Percentiles rank a stretch among this genome's conserved stretches.
Conservation (phyloP, 2,797 vertebrate genomes). For the Parotocinclus haroldoi region DNA sequence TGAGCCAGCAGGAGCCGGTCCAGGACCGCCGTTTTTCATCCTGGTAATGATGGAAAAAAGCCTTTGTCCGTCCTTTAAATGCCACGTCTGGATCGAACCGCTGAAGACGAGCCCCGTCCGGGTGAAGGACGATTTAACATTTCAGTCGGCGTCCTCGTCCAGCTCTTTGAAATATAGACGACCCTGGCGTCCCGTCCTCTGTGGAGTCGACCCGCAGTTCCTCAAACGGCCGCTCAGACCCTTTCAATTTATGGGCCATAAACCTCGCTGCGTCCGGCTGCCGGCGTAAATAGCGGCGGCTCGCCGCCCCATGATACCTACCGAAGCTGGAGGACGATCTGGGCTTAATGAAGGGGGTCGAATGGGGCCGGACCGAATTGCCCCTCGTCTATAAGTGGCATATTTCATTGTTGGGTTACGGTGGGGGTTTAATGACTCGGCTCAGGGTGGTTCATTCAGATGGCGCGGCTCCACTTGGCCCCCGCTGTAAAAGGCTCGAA, state of each 20-base stretch:
- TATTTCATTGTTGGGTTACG: slow-evolving; percentile 58
- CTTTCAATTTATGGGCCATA: slow-evolving; percentile 31
- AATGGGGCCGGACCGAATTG: slow-evolving; percentile 41
- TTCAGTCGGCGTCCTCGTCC: slow-evolving; percentile 7
- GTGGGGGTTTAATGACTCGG: slow-evolving; percentile 66
- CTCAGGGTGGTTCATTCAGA: slow-evolving; percentile 58
- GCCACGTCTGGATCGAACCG: slow-evolving; percentile 10
- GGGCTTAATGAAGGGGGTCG: slow-evolving; percentile 15
- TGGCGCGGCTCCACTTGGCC: slow-evolving; percentile 64
- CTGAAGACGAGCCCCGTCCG: slow-evolving; percentile 8
- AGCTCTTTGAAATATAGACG: slow-evolving; percentile 12
- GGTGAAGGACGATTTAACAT: slow-evolving; percentile 11
- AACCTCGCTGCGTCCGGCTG: slow-evolving; percentile 34
- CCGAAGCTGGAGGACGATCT: background rate
- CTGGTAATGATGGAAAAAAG: too few species aligned
- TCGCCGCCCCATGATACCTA: slow-evolving; percentile 24
- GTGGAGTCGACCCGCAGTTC: slow-evolving; percentile 15
- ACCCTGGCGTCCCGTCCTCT: slow-evolving; percentile 14
- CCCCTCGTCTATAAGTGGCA: slow-evolving; percentile 54
- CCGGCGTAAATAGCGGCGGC: slow-evolving; percentile 62
- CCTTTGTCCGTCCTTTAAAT: slow-evolving; percentile 27
- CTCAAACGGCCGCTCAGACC: slow-evolving; percentile 24
- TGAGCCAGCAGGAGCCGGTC: too few species aligned
- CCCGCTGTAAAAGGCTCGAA: slow-evolving; percentile 58
- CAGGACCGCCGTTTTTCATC: background rate